Evolutionary conservation across 1,140 invertebrate genomes (phyloP).

Genomic region (Drosophila baimaii): DNA sequence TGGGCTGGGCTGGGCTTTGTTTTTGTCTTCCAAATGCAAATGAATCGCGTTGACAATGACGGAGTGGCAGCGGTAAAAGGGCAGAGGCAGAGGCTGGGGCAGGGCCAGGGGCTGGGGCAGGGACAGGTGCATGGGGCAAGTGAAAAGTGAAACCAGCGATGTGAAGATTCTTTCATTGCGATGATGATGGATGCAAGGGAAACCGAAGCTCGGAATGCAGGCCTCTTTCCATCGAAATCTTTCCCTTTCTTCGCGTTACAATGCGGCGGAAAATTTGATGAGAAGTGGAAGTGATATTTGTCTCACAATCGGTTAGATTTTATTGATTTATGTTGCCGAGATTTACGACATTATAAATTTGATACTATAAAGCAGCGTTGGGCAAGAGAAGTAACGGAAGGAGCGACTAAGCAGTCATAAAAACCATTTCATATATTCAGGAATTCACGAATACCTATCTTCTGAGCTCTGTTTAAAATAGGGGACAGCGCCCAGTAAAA

Average conservation of each 20-base stretch:
- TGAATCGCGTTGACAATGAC: conserved; percentile 66
- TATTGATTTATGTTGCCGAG: not conserved
- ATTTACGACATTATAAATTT: not conserved
- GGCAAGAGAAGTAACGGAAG: too few species aligned
- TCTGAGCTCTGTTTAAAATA: too few species aligned
- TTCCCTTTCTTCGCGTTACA: conserved; percentile 23
- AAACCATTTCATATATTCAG: too few species aligned
- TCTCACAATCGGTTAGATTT: not conserved
- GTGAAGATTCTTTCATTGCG: conserved; percentile 51
- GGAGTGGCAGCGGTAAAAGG: conserved; percentile 31
- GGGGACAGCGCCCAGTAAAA: too few species aligned
- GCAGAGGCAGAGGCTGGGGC: not conserved
- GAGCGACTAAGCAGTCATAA: too few species aligned
- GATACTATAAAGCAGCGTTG: too few species aligned
- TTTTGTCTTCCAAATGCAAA: conserved; percentile 68
- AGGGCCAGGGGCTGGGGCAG: not conserved
- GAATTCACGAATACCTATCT: too few species aligned
- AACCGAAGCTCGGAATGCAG: conserved; percentile 11
- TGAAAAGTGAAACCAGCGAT: conserved; percentile 71
- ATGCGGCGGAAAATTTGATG: not conserved
- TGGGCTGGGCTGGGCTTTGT: conserved; percentile 16
- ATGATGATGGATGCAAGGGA: conserved; percentile 38
- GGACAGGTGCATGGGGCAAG: conserved; percentile 44
- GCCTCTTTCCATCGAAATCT: conserved; percentile 22
- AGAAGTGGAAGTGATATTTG: not conserved